phyloP scores from a whole-genome alignment of 2,888 invertebrate species.

The Strigamia crassipes region DNA sequence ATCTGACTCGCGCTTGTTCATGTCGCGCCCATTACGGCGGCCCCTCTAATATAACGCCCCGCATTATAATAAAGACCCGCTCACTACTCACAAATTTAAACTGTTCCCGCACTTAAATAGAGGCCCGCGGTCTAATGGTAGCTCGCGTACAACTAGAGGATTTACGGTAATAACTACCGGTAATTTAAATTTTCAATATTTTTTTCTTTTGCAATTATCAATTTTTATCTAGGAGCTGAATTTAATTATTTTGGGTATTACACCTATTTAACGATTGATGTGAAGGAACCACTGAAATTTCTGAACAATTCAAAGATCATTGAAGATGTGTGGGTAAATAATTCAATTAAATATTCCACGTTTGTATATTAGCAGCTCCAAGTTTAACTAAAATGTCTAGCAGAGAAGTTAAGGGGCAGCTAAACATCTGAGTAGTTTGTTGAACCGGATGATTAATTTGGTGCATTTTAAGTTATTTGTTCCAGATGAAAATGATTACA shows the following conservation, averaged over 20 bases:
- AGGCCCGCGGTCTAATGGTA: too few species aligned
- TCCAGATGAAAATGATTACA: neutral
- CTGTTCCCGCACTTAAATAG: too few species aligned
- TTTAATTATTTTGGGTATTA: slow-evolving; percentile 4
- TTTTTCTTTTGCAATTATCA: neutral
- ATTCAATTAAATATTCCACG: neutral
- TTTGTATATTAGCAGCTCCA: neutral
- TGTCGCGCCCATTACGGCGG: too few species aligned
- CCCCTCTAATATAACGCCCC: too few species aligned
- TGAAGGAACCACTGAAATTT: neutral
- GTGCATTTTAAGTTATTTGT: neutral
- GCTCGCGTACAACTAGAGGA: too few species aligned
- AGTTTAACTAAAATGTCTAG: too few species aligned
- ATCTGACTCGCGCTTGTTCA: too few species aligned
- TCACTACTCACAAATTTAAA: too few species aligned
- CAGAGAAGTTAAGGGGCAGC: neutral
- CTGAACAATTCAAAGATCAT: neutral
- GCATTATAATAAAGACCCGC: too few species aligned
- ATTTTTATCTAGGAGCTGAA: neutral
- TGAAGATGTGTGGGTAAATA: neutral
- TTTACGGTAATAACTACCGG: too few species aligned
- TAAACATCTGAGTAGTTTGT: too few species aligned
- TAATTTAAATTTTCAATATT: neutral
- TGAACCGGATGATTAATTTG: neutral
- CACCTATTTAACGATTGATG: neutral